These are phyloP conservation scores for Acromyrmex charruanus DNA, from an alignment of 1,140 invertebrate genomes.

Conservation along the genomic window DNA sequence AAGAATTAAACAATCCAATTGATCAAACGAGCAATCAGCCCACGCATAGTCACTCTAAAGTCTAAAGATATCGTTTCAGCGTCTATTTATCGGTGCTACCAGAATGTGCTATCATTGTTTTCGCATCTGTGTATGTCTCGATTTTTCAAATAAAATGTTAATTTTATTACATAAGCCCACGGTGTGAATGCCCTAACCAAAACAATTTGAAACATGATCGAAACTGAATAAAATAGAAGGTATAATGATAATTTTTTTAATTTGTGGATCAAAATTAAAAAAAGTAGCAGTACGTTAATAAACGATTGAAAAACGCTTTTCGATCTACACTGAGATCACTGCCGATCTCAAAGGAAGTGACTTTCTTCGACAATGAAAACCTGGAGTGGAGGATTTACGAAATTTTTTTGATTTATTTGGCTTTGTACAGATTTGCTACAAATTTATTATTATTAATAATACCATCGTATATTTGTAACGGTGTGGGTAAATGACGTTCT, in stretches of 20 bases:
- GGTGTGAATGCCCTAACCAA: background rate
- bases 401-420: slow-evolving; percentile 82
- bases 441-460: slow-evolving; percentile 82
- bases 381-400: slow-evolving; percentile 69
- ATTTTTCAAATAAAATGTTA: slow-evolving; percentile 83
- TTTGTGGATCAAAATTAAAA: background rate
- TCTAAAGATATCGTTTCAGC: slow-evolving; percentile 69
- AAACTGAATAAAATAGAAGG: background rate
- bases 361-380: background rate
- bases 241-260: background rate
- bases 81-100: slow-evolving; percentile 80
- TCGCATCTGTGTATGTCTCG: slow-evolving; percentile 83
- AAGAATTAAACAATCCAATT: slow-evolving; percentile 11
- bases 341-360: background rate
- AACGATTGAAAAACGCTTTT: background rate
- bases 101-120: slow-evolving; percentile 82
- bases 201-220: background rate
- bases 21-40: slow-evolving; percentile 56
- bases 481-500: slow-evolving; percentile 61
- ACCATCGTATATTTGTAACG: slow-evolving; percentile 78
- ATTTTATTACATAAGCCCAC: slow-evolving; percentile 75
- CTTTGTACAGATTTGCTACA: slow-evolving; percentile 84
- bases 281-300: background rate
- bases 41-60: slow-evolving; percentile 64
- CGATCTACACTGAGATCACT: background rate